Base-by-base conservation (phyloP, 1,140 invertebrate genomes). In the Eurosta solidaginis region DNA sequence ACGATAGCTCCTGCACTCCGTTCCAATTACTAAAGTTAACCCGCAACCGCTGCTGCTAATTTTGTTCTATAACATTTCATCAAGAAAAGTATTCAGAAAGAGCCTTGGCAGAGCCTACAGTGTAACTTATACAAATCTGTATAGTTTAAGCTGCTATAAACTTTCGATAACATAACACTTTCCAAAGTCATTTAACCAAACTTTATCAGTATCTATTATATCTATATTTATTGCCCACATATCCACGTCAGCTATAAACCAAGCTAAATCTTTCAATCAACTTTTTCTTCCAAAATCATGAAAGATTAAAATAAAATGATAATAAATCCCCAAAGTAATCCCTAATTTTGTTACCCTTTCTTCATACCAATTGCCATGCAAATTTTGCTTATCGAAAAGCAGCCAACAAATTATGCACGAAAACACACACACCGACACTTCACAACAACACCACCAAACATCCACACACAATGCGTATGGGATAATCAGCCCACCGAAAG, bases 281-380 rank as follows among this genome's bases (percentile, higher is more conserved):
- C 22, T 75, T 47, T 47, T n/a, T n/a, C 74, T 36, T 36, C 40
- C 27, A 44, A 75, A 75, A 75, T 40, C 42, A 75, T 47, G 27
- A 75, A 75, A 49, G 20, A 45, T 50, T 75, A 75, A 75, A 75
- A 47, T 75, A 75, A 75, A 75, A 75, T 50, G 42, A 75, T 47
- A 75, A 75, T 47, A 47, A 75, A 49, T 47, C 44, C 74, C 45
- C 36, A 68, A 3, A 36, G 59, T 68, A 68, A 68, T 68, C 59
- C 59, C 33, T 68, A 68, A 68, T 68, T 68, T 68, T 68, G 33
- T 40, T 68, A 68, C 59, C 59, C 59, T 68, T 68, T 68, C 59
- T 68, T 36, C 59, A n/a, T 10, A 47, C 45, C 9, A n/a, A 14
- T 14, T 29, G 17, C 29, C 42, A 75, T 45, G 47, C 36, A 14